Evolutionary conservation across 1,140 invertebrate genomes (phyloP).

Genomic region (Penaeus vannamei): DNA sequence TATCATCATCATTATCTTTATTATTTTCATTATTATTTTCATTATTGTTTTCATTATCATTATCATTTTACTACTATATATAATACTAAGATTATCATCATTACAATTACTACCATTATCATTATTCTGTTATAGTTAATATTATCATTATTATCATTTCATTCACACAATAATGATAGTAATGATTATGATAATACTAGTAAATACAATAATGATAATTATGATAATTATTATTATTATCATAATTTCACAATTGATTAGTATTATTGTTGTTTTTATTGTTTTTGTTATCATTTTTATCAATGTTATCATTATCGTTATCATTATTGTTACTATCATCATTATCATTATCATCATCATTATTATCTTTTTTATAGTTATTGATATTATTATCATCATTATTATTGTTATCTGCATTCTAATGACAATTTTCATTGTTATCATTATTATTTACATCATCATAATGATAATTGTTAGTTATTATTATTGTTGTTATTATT

Average conservation of each 20-base stretch:
- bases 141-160: constrained; percentile 16
- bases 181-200: no score
- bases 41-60: not conserved
- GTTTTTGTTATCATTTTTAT: not conserved
- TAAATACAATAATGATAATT: no score
- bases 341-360: not conserved
- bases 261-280: not conserved
- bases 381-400: not conserved
- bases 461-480: no score
- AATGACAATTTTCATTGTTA: no score
- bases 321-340: not conserved
- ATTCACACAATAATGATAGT: no score
- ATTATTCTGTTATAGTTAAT: not conserved
- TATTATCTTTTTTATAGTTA: not conserved
- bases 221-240: not conserved
- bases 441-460: no score
- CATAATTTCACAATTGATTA: not conserved
- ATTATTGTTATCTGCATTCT: no score
- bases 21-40: not conserved
- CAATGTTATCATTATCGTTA: not conserved
- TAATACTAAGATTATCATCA: not conserved
- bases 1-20: not conserved
- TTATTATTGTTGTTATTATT: no score
- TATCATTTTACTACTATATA: not conserved
- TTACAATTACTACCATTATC: not conserved